phyloP scores from a whole-genome alignment of 2,888 invertebrate genomes.

The Melieria picta region DNA sequence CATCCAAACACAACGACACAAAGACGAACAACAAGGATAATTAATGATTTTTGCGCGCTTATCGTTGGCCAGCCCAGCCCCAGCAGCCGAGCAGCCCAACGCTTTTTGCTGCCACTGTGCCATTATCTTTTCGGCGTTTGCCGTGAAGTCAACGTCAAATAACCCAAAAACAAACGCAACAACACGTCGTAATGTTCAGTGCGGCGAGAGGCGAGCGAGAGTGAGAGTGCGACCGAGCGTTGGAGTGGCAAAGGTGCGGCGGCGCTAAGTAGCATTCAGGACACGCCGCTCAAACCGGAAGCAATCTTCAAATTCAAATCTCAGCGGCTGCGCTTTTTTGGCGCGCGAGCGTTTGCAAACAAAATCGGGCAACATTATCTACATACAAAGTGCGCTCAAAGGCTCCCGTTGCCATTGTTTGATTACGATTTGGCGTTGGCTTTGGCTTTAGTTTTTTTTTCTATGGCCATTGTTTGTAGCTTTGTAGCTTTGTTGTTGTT shows the following conservation, averaged over 20 bases:
- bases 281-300: conserved; percentile 31
- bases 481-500: conserved; percentile 20
- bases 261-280: conserved; percentile 2
- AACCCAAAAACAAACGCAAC: neutral
- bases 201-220: neutral
- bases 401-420: conserved; percentile 50
- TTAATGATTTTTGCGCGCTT: conserved; percentile 63
- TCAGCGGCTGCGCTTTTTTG: conserved; percentile 23
- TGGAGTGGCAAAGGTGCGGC: too few species aligned
- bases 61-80: conserved; percentile 47
- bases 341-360: conserved; percentile 1
- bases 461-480: conserved; percentile 19
- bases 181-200: neutral
- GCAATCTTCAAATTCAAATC: conserved; percentile 62
- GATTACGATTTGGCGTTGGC: conserved; percentile 59
- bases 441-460: conserved; percentile 8
- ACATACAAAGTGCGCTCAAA: conserved; percentile 30
- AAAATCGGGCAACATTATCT: conserved; percentile 35
- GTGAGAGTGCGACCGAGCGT: too few species aligned
- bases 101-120: conserved; percentile 46
- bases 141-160: neutral
- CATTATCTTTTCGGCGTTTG: conserved; percentile 56
- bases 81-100: neutral
- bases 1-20: too few species aligned
- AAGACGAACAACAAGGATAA: conserved; percentile 60